These are phyloP conservation scores for Cotesia vestalis DNA, from an alignment of 1,140 invertebrate species.

Conservation along the genomic window DNA sequence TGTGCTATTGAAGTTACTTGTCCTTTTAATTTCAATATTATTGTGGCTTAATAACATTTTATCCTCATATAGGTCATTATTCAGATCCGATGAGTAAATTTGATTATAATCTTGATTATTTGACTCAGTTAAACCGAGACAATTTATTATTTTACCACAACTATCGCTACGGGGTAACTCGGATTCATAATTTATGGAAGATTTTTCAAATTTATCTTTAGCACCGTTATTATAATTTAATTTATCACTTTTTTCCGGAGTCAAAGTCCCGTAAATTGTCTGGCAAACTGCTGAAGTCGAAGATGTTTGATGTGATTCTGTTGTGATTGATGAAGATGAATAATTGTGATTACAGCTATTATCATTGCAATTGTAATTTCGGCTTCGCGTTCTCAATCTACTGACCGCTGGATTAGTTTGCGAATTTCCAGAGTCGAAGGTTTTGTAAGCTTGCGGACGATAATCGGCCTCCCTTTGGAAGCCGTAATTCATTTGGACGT, in stretches of 20 bases:
- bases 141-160: slow-evolving; percentile 50
- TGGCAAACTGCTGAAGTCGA: slow-evolving; percentile 45
- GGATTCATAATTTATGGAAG: slow-evolving; percentile 46
- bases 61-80: no score
- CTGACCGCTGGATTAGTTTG: background rate
- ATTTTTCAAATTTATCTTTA: slow-evolving; percentile 29
- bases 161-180: slow-evolving; percentile 54
- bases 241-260: slow-evolving; percentile 36
- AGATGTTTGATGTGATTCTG: slow-evolving; percentile 24
- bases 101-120: no score
- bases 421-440: slow-evolving; percentile 10
- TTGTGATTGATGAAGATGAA: background rate
- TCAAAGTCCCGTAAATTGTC: slow-evolving; percentile 40
- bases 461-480: background rate
- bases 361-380: background rate
- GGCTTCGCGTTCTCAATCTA: background rate
- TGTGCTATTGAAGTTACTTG: background rate
- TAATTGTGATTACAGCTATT: background rate
- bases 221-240: slow-evolving; percentile 10
- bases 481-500: background rate
- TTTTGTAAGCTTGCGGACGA: slow-evolving; percentile 8
- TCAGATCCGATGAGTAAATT: no score
- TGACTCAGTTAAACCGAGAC: slow-evolving; percentile 21
- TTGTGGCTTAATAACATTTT: background rate
- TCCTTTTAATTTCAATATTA: background rate